These are phyloP conservation scores for Fragum fragum DNA, from an alignment of 2,888 invertebrate genomes.

Conservation along the genomic window DNA sequence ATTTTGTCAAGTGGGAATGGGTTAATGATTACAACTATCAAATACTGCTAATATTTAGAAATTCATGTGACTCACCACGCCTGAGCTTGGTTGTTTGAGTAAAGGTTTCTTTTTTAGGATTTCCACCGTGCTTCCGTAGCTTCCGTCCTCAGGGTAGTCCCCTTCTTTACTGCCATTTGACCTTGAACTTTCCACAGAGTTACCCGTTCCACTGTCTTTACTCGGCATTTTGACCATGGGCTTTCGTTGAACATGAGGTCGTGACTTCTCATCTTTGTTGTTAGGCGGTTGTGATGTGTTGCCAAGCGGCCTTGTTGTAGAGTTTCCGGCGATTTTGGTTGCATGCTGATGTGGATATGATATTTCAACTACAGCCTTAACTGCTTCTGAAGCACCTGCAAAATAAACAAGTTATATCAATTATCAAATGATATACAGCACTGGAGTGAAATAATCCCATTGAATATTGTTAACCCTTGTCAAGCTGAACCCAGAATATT, in stretches of 20 bases:
- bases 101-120: conserved; percentile 67
- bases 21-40: no score
- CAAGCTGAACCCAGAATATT: no score
- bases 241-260: conserved; percentile 63
- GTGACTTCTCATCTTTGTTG: conserved; percentile 33
- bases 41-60: no score
- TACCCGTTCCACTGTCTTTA: conserved; percentile 75
- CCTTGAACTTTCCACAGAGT: conserved; percentile 77
- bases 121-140: conserved; percentile 55
- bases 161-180: conserved; percentile 72
- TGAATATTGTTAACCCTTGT: no score
- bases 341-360: conserved; percentile 44
- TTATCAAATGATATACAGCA: background rate
- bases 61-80: conserved; percentile 75
- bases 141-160: conserved; percentile 57
- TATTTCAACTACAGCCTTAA: conserved; percentile 50
- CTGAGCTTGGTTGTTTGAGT: conserved; percentile 74
- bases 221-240: conserved; percentile 79
- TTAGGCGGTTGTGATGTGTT: conserved; percentile 49
- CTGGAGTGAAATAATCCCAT: background rate
- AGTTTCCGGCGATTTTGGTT: conserved; percentile 47
- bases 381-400: conserved; percentile 46
- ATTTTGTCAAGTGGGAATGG: no score
- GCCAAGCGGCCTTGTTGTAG: conserved; percentile 52
- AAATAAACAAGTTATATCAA: background rate